Percentiles rank a stretch among this genome's conserved stretches.
phyloP scores from a whole-genome alignment of 2,888 invertebrate genomes.

The Brenthis hecate region DNA sequence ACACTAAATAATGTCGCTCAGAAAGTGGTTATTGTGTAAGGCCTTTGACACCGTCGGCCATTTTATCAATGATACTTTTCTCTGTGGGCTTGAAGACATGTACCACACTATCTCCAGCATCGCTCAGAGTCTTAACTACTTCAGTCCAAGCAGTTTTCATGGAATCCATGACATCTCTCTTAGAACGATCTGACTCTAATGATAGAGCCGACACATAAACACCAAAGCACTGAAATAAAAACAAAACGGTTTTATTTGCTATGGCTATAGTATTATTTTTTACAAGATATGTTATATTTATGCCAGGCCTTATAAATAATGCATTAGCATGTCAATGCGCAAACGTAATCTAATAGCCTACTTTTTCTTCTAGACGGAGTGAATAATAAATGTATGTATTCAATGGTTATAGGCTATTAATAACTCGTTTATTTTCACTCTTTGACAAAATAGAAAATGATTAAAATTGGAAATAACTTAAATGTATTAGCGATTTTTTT shows the following conservation, averaged over 20 bases:
- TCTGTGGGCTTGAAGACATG: conserved; percentile 72
- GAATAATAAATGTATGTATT: not conserved
- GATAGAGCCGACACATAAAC: conserved; percentile 52
- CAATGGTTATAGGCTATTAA: not conserved
- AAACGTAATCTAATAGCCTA: not conserved
- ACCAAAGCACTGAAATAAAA: conserved; percentile 27
- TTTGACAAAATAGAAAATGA: no score
- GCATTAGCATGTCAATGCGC: not conserved
- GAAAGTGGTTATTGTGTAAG: conserved; percentile 50
- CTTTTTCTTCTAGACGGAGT: not conserved
- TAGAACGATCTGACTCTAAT: conserved; percentile 48
- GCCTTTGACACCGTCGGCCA: conserved; percentile 62
- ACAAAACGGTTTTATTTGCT: not conserved
- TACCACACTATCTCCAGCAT: conserved; percentile 70
- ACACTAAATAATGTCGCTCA: conserved; percentile 1
- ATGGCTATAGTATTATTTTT: not conserved
- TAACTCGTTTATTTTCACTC: not conserved
- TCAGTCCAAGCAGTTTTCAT: conserved; percentile 70
- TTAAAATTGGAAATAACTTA: no score
- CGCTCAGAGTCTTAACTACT: conserved; percentile 60
- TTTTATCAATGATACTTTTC: conserved; percentile 62
- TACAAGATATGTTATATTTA: conserved; percentile 1
- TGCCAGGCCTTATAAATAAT: conserved; percentile 13
- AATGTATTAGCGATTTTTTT: no score
- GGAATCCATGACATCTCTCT: conserved; percentile 69